Conservation (phyloP, 2,797 vertebrate genomes). For the Carcharodon carcharias region DNA sequence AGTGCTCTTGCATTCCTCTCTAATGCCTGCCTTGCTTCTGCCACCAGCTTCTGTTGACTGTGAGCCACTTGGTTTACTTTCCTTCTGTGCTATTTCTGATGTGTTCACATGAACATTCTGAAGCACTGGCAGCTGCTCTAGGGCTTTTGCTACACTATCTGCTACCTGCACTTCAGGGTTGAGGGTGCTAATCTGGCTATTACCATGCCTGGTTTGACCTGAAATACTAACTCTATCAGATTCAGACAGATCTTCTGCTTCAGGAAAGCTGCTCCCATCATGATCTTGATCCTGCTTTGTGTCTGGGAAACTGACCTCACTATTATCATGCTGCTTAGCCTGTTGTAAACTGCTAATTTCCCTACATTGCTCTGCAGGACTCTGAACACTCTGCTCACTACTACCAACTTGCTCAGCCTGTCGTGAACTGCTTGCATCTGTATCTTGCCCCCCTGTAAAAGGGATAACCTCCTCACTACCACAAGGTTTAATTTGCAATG, state of each 20-base stretch:
- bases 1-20: slow-evolving; percentile 15
- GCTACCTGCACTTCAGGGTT: not conserved
- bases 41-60: not conserved
- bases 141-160: not conserved
- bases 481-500: not conserved
- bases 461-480: not conserved
- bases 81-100: not conserved
- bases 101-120: not conserved
- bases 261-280: not conserved
- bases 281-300: not conserved
- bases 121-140: not conserved
- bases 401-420: not conserved
- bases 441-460: not conserved
- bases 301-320: not conserved
- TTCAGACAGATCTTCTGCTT: not conserved
- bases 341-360: not conserved
- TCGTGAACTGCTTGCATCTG: not conserved
- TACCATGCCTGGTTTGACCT: not conserved
- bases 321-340: not conserved
- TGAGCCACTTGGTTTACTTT: not conserved
- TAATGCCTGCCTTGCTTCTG: not conserved
- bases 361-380: not conserved
- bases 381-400: not conserved
- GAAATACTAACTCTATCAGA: not conserved
- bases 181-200: not conserved